Base-by-base conservation (phyloP, 2,113 vertebrate genomes). In the Rafetus swinhoei region DNA sequence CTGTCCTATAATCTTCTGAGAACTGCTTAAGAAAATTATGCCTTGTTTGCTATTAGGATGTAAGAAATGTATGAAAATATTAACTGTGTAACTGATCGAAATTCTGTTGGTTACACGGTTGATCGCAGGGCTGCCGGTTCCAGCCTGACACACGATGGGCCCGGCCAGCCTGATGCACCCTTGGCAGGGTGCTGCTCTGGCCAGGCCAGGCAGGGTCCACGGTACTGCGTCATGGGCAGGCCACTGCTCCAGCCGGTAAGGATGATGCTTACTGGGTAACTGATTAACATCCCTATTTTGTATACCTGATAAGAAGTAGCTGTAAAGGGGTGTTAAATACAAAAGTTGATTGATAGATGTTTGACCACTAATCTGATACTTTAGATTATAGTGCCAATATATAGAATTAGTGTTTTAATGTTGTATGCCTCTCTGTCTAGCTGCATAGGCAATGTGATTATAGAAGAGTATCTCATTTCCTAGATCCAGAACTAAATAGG, bases 301-400 rank as follows among this genome's bases (percentile, higher is more conserved):
- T 45, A 45, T 18, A 14, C 50, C 60, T 50, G 39, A 4, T 79
- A 12, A 55, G 65, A 8, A 89, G 2, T 87, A 74, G 84, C 25
- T 56, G 16, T 25, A 56, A 65, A 27, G 24, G 24, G 90, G 60
- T 56, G 53, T 27, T 84, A 53, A 90, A 86, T 81, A 50, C 83
- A 80, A 8, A 94, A 85, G 27, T 52, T 85, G 84, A 52, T 29
- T 11, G 6, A 32, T 87, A 79, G 35, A 54, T 82, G 18, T 50
- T 25, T 77, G 35, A 77, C 65, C 18, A 21, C n/a, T 72, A 35
- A 77, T 77, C 6, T 50, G 21, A 45, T 77, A 25, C 21, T 25
- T 45, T 14, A 50, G 21, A 11, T 55, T 85, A 82, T 24, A 2
- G 0, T 19, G 53, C 77, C 57, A 24, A 27, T 5, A 14, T 0